Conservation (phyloP, 2,888 invertebrate genomes). For the Homarus gammarus region DNA sequence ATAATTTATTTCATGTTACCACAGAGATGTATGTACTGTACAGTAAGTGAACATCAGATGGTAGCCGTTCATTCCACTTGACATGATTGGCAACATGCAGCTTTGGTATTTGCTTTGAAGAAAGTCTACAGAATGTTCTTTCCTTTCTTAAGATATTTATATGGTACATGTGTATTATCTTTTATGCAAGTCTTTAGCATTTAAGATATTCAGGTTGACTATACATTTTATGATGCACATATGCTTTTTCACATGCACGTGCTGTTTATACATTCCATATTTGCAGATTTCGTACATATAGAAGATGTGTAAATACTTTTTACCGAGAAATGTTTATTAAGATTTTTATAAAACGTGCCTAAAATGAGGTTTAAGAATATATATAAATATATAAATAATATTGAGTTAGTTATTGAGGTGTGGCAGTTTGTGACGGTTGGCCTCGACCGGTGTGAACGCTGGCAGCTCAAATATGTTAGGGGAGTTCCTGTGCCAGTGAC, state of each 20-base stretch:
- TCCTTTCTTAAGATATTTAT: constrained; percentile 39
- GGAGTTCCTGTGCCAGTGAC: constrained; percentile 51
- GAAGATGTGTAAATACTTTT: constrained; percentile 68
- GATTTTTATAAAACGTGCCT: constrained; percentile 70
- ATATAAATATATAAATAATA: constrained; percentile 42
- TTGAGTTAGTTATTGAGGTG: constrained; percentile 42
- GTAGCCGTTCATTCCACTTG: background rate
- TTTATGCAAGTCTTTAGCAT: constrained; percentile 50
- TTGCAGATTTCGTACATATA: constrained; percentile 66
- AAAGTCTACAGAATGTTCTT: constrained; percentile 28
- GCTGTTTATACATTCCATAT: constrained; percentile 72
- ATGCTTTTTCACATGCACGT: constrained; percentile 57
- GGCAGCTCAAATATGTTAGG: constrained; percentile 64
- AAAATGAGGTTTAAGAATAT: constrained; percentile 49
- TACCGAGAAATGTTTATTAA: constrained; percentile 65
- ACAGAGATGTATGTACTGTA: constrained; percentile 18
- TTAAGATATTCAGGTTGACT: constrained; percentile 43
- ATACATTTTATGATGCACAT: constrained; percentile 47
- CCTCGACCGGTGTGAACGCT: constrained; percentile 49
- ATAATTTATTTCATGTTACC: constrained; percentile 60
- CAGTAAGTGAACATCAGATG: background rate
- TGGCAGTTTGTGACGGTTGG: background rate
- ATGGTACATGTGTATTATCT: constrained; percentile 40
- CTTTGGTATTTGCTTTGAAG: constrained; percentile 33
- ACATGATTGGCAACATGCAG: constrained; percentile 31